Conservation (phyloP, 2,888 invertebrate species). For the Sepiola atlantica region DNA sequence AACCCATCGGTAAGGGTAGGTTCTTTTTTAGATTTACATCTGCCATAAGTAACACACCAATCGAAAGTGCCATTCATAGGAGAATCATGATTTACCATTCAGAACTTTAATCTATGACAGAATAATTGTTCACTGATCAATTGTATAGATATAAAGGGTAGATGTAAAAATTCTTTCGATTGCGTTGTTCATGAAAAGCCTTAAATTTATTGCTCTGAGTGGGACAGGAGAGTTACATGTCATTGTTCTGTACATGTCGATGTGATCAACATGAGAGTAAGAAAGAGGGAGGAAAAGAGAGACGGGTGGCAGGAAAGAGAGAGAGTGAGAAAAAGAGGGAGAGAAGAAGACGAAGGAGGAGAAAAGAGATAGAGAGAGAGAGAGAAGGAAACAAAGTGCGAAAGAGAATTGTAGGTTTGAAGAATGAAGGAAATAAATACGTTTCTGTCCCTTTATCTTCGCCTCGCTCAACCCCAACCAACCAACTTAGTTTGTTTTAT, state of each 20-base stretch:
- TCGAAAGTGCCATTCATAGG: not conserved
- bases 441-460: not conserved
- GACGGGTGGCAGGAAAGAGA: not conserved
- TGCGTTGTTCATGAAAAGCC: not conserved
- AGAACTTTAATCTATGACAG: not conserved
- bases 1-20: too few relatives aligned
- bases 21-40: not conserved
- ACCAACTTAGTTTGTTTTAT: not conserved
- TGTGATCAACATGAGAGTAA: not conserved
- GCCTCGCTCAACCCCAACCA: not conserved
- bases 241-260: not conserved
- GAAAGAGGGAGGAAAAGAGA: not conserved
- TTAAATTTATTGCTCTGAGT: not conserved
- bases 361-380: too few relatives aligned
- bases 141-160: not conserved
- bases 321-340: too few relatives aligned
- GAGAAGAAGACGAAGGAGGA: too few relatives aligned
- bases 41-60: not conserved
- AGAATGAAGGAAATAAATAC: not conserved
- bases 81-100: not conserved
- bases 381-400: too few relatives aligned
- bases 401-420: not conserved
- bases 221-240: not conserved
- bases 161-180: not conserved
- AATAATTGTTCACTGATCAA: not conserved